These are phyloP conservation scores for Dendrocopos noguchii DNA, from an alignment of 2,113 vertebrate species.

Conservation along the genomic window DNA sequence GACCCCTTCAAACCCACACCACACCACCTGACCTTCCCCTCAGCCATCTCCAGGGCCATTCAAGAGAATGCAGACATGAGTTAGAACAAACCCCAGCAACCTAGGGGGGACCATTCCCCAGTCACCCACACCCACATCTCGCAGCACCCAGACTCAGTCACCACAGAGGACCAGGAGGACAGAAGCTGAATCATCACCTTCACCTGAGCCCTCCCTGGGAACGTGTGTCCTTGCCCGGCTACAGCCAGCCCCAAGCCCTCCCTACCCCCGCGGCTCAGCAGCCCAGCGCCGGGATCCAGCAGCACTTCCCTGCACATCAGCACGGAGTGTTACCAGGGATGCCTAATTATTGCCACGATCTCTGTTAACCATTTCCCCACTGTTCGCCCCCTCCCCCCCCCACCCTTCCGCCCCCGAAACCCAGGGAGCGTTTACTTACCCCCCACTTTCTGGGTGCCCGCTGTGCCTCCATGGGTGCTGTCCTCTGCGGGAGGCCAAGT, in stretches of 20 bases:
- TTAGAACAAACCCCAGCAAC: neutral
- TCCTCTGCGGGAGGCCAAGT: neutral
- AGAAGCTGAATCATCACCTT: accelerated
- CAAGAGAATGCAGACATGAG: neutral
- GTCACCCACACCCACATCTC: accelerated
- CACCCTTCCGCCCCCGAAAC: accelerated
- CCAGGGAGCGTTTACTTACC: neutral
- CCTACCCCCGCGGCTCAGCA: accelerated
- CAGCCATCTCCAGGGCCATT: accelerated
- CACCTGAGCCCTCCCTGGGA: accelerated
- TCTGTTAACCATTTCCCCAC: neutral
- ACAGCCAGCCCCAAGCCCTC: accelerated
- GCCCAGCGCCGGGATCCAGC: neutral
- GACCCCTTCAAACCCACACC: neutral
- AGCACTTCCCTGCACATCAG: neutral
- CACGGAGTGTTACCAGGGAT: neutral
- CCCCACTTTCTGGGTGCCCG: accelerated
- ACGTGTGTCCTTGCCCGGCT: neutral
- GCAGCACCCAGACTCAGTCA: accelerated
- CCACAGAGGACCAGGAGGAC: neutral
- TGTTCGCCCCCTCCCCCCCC: neutral
- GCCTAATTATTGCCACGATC: neutral
- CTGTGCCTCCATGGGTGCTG: neutral
- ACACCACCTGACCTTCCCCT: neutral
- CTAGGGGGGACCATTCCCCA: neutral